Evolutionary conservation across 1,140 invertebrate genomes (phyloP).

Genomic region (Plectrocnemia conspersa): DNA sequence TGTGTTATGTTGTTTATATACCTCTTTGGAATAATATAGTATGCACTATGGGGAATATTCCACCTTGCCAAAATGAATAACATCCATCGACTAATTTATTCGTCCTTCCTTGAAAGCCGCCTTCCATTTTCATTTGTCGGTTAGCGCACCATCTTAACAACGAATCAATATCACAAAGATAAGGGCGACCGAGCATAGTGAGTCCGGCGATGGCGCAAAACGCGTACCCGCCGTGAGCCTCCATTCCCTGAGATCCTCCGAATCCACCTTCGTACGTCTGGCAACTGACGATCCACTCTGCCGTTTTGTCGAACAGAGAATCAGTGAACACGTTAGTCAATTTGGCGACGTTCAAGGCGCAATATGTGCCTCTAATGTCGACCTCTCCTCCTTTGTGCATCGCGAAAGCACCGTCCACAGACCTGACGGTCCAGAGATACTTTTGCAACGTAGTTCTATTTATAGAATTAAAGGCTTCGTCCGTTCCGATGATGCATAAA

Average conservation of each 20-base stretch:
- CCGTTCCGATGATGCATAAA: slow-evolving; percentile 81
- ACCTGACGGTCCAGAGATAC: slow-evolving; percentile 74
- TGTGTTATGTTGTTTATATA: slow-evolving; percentile 40
- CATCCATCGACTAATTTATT: slow-evolving; percentile 98
- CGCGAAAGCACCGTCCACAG: slow-evolving; percentile 83
- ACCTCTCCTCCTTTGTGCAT: slow-evolving; percentile 93
- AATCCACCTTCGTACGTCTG: slow-evolving; percentile 99
- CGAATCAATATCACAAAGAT: slow-evolving; percentile 72
- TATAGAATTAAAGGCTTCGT: slow-evolving; percentile 81
- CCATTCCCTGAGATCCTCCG: slow-evolving; percentile 87
- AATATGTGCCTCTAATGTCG: slow-evolving; percentile 93
- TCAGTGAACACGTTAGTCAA: slow-evolving; percentile 73
- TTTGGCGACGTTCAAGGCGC: slow-evolving; percentile 85
- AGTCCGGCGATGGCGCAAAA: slow-evolving; percentile 93
- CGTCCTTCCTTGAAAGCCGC: slow-evolving; percentile 91
- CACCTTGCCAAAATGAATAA: slow-evolving; percentile 99
- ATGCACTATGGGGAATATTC: slow-evolving; percentile 75
- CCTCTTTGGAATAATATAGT: slow-evolving; percentile 52
- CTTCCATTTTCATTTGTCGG: slow-evolving; percentile 84
- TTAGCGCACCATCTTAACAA: slow-evolving; percentile 84
- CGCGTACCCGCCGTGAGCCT: slow-evolving; percentile 97
- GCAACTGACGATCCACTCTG: slow-evolving; percentile 88
- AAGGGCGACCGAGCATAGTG: slow-evolving; percentile 72
- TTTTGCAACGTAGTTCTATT: slow-evolving; percentile 71
- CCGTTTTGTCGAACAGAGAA: slow-evolving; percentile 77